Percentiles rank a stretch among this genome's conserved stretches.
Evolutionary conservation across 2,797 vertebrate genomes (phyloP).

Genomic region (Cyprinodon diabolis): DNA sequence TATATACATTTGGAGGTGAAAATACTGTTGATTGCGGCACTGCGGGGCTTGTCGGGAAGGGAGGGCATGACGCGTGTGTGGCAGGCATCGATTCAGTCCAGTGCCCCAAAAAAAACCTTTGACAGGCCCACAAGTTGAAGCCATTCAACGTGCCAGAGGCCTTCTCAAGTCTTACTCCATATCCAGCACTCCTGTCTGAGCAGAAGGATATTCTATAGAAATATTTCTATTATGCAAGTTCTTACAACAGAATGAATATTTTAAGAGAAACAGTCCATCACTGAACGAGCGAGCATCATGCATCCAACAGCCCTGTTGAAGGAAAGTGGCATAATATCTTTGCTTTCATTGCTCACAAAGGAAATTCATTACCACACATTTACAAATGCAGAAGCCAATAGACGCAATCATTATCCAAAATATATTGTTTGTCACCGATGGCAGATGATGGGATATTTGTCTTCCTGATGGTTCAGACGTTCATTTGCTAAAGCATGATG

Average conservation of each 20-base stretch:
- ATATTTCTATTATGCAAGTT: constrained; percentile 30
- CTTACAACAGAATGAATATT: constrained; percentile 29
- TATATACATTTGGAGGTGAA: constrained; percentile 79
- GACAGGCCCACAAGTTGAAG: constrained; percentile 57
- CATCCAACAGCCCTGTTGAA: constrained; percentile 48
- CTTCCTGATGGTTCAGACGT: constrained; percentile 70
- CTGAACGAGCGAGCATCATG: constrained; percentile 41
- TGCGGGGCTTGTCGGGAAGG: constrained; percentile 73
- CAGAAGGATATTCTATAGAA: constrained; percentile 24
- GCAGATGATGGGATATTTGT: constrained; percentile 75
- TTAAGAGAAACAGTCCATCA: constrained; percentile 47
- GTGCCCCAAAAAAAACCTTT: constrained; percentile 61
- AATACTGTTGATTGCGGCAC: constrained; percentile 77
- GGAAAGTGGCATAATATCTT: constrained; percentile 66
- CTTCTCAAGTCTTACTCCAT: constrained; percentile 54
- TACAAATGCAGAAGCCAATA: constrained; percentile 70
- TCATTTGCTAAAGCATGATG: constrained; percentile 78
- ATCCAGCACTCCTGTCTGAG: constrained; percentile 48
- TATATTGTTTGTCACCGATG: constrained; percentile 76
- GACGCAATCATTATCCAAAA: constrained; percentile 75
- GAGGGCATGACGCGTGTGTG: constrained; percentile 65
- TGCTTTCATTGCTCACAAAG: constrained; percentile 66
- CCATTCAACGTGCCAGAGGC: constrained; percentile 57
- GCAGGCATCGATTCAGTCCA: constrained; percentile 74
- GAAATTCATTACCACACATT: constrained; percentile 73